These are phyloP conservation scores for Calameuta idolon DNA, from an alignment of 2,888 invertebrate genomes.

Conservation along the genomic window DNA sequence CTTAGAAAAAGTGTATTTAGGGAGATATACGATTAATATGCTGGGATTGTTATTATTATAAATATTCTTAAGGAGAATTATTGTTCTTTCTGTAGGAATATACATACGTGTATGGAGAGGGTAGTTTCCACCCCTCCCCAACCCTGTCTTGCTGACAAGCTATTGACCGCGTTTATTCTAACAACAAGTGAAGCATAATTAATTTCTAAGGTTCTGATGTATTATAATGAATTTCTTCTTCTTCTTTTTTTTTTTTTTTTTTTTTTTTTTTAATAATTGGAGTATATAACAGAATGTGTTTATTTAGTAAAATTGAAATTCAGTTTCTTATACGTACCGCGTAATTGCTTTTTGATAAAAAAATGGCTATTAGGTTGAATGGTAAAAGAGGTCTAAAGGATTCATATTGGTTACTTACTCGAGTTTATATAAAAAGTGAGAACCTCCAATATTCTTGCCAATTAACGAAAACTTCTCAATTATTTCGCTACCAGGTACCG, in stretches of 20 bases:
- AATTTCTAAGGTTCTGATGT: too few species aligned
- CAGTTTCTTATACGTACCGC: neutral
- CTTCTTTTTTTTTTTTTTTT: too few species aligned
- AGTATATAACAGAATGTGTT: neutral
- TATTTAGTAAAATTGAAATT: neutral
- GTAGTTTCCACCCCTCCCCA: too few species aligned
- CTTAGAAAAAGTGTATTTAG: neutral
- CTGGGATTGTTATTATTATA: neutral
- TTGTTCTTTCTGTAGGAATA: neutral
- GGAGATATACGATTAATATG: neutral
- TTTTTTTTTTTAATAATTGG: too few species aligned
- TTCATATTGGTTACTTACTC: neutral
- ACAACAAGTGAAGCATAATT: too few species aligned
- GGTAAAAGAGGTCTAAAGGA: neutral
- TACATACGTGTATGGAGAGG: neutral
- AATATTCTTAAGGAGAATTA: neutral
- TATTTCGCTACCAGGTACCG: neutral
- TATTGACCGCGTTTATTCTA: too few species aligned
- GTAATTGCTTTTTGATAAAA: neutral
- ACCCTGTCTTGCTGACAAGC: too few species aligned
- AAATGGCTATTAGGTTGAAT: neutral
- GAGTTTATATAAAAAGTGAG: neutral
- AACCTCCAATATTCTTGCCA: neutral
- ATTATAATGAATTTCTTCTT: too few species aligned
- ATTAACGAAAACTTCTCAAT: neutral